Evolutionary conservation across 2,113 vertebrate species (phyloP).

Genomic region (Nymphicus hollandicus): DNA sequence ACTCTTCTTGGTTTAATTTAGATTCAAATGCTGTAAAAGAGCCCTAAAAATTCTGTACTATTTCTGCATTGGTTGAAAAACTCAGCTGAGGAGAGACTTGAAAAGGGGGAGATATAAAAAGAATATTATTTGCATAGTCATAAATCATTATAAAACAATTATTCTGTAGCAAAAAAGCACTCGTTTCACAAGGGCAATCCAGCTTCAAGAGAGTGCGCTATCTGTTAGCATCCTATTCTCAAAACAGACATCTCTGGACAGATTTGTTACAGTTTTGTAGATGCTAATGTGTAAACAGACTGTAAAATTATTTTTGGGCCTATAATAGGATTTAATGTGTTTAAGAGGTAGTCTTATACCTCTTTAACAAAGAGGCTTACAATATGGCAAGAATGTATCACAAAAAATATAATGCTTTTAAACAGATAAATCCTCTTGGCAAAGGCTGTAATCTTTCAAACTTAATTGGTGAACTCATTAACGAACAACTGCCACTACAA

Average conservation of each 20-base stretch:
- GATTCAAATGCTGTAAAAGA: constrained; percentile 38
- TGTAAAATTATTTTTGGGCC: constrained; percentile 41
- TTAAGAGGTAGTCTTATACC: constrained; percentile 62
- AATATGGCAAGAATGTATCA: constrained; percentile 60
- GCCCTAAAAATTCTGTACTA: neutral
- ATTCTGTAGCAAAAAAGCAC: constrained; percentile 58
- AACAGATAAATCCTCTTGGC: constrained; percentile 72
- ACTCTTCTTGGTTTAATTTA: neutral
- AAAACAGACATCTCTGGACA: constrained; percentile 53
- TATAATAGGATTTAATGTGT: constrained; percentile 58
- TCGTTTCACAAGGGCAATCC: constrained; percentile 52
- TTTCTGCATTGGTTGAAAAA: constrained; percentile 56
- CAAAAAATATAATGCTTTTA: constrained; percentile 71
- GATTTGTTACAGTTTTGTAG: constrained; percentile 54
- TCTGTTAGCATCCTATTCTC: constrained; percentile 42
- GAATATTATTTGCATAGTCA: constrained; percentile 67
- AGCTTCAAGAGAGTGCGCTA: constrained; percentile 43
- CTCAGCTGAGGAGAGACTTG: constrained; percentile 36
- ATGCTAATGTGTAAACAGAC: constrained; percentile 49
- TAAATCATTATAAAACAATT: constrained; percentile 63
- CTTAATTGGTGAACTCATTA: constrained; percentile 76
- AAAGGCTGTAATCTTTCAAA: constrained; percentile 71
- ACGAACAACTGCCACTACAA: constrained; percentile 68
- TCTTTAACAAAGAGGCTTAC: constrained; percentile 64
- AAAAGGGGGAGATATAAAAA: constrained; percentile 57